A percentile compares a stretch with the other conserved stretches of the same genome.
Conservation (phyloP, 2,888 invertebrate species). For the Meganola albula region DNA sequence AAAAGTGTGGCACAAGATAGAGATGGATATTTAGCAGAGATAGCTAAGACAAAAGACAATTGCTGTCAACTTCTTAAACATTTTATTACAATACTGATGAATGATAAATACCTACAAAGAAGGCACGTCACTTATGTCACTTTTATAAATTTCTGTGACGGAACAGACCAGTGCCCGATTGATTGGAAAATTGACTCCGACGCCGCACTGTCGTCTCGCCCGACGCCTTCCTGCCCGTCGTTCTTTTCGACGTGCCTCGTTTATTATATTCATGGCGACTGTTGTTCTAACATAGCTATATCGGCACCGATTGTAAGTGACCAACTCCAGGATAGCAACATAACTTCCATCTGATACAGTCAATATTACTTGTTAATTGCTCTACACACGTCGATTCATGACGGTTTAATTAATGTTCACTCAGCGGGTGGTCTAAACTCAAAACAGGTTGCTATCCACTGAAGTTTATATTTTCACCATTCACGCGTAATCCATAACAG, state of each 20-base stretch:
- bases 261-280: no score
- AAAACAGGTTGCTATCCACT: constrained; percentile 24
- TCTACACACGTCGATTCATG: constrained; percentile 27
- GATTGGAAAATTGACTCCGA: constrained; percentile 60
- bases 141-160: constrained; percentile 10
- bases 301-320: no score
- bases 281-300: no score
- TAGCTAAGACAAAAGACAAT: no score
- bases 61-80: no score
- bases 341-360: no score
- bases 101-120: no score
- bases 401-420: constrained; percentile 45
- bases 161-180: constrained; percentile 44
- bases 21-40: no score
- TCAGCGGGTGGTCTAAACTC: constrained; percentile 44
- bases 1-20: no score
- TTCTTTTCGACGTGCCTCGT: background rate
- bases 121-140: no score
- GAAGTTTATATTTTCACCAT: constrained; percentile 22
- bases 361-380: constrained; percentile 44
- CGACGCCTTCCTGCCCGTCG: constrained; percentile 38
- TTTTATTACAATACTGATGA: no score
- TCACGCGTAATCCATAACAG: constrained; percentile 16
- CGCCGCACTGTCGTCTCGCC: constrained; percentile 41
- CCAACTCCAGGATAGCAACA: no score